phyloP scores from a whole-genome alignment of 2,797 vertebrate genomes.

The Buceros bicornis region DNA sequence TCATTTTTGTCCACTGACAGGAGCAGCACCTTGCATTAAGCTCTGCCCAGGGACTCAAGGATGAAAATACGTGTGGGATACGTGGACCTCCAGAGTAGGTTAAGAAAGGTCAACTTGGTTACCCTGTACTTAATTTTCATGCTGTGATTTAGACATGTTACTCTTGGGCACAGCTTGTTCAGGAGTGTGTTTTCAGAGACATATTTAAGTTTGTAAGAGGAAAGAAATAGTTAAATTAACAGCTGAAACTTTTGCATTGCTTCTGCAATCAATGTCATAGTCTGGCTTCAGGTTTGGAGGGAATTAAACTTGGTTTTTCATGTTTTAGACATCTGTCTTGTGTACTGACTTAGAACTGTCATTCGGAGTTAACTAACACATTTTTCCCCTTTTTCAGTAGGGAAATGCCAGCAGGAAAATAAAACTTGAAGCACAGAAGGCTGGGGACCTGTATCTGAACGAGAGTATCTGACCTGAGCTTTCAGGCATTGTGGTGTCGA shows the following conservation, averaged over 20 bases:
- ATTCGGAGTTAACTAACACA: background rate
- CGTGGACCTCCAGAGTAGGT: background rate
- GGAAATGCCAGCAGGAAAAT: background rate
- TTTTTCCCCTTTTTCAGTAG: background rate
- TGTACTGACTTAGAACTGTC: background rate
- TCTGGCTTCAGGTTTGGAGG: background rate
- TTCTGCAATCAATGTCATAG: background rate
- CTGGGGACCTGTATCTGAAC: background rate
- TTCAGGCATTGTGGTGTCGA: background rate
- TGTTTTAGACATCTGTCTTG: background rate
- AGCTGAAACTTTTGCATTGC: background rate
- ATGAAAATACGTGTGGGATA: background rate
- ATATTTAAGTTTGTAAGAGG: background rate
- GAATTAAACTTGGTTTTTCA: background rate
- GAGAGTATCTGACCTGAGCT: background rate
- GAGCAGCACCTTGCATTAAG: conserved; percentile 1
- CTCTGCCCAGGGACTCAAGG: background rate
- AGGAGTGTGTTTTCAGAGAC: background rate
- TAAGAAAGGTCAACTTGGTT: background rate
- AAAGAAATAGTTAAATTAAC: background rate
- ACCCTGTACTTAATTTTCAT: background rate
- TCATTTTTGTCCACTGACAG: background rate
- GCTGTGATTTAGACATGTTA: background rate
- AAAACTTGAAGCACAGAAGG: background rate
- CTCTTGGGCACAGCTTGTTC: background rate